A percentile compares a stretch with the other conserved stretches of the same genome.
Evolutionary conservation across 2,113 vertebrate genomes (phyloP).

Genomic region (Poicephalus gulielmi): DNA sequence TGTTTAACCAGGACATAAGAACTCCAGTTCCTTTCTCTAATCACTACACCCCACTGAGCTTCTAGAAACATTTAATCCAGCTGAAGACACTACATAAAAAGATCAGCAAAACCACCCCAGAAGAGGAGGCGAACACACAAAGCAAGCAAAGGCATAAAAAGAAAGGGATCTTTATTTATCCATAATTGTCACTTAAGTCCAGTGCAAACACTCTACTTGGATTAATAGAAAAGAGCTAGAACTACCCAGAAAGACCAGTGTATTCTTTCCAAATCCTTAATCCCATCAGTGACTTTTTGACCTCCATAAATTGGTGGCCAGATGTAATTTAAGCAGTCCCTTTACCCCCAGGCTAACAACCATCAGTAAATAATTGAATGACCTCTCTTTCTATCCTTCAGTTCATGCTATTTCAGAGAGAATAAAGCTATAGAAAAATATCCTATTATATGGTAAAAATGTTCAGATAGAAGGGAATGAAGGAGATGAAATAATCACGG

Average conservation of each 20-base stretch:
- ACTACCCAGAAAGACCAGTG: conserved; percentile 4
- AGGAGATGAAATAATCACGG: conserved; percentile 28
- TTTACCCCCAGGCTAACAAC: conserved; percentile 28
- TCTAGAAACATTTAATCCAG: not conserved
- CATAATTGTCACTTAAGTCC: not conserved
- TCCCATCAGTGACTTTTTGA: conserved; percentile 44
- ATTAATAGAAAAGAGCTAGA: conserved; percentile 3
- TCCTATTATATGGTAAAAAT: conserved; percentile 42
- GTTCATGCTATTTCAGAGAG: not conserved
- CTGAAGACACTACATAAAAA: not conserved
- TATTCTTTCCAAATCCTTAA: conserved; percentile 42
- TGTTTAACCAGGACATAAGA: not conserved
- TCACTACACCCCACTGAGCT: not conserved
- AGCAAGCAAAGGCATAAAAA: not conserved
- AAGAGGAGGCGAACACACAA: not conserved
- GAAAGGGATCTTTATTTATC: not conserved
- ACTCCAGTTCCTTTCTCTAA: not conserved
- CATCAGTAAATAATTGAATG: conserved; percentile 44
- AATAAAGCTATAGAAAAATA: conserved; percentile 18
- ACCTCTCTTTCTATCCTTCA: not conserved
- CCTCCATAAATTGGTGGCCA: conserved; percentile 34
- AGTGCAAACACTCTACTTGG: not conserved
- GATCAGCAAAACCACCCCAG: not conserved
- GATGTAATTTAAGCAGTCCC: conserved; percentile 37
- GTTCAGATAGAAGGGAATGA: not conserved